Conservation (phyloP, 2,797 vertebrate species). For the Cirrhinus mrigala region DNA sequence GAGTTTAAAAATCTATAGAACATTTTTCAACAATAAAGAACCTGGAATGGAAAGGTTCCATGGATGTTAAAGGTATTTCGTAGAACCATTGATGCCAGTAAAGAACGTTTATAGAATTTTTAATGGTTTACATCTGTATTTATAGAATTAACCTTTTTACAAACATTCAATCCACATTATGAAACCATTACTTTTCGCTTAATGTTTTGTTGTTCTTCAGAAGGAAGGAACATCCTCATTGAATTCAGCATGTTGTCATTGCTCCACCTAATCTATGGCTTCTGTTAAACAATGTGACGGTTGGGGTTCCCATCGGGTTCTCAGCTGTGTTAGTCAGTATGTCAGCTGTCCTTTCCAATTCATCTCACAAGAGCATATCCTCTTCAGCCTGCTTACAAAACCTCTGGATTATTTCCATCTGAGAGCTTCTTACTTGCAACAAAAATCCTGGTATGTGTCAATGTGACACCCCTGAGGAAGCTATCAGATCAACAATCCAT, state of each 20-base stretch:
- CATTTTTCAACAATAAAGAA: neutral
- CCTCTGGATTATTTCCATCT: slow-evolving; percentile 57
- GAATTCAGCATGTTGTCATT: slow-evolving; percentile 36
- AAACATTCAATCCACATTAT: neutral
- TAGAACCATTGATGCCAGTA: neutral
- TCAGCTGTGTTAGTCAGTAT: slow-evolving; percentile 59
- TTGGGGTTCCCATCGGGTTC: slow-evolving; percentile 22
- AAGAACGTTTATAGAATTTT: too few relatives aligned
- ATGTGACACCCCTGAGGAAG: slow-evolving; percentile 59
- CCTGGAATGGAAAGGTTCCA: neutral
- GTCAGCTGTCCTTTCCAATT: slow-evolving; percentile 58
- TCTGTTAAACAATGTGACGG: slow-evolving; percentile 14
- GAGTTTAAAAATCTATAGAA: neutral
- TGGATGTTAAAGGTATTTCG: neutral
- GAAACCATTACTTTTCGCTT: neutral
- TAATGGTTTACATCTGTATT: neutral
- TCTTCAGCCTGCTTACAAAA: slow-evolving; percentile 55
- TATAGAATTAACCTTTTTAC: neutral
- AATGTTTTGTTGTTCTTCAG: neutral
- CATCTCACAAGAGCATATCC: slow-evolving; percentile 57
- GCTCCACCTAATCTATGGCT: slow-evolving; percentile 25
- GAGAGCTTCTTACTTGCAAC: slow-evolving; percentile 53
- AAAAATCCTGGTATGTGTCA: slow-evolving; percentile 63
- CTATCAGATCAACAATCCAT: slow-evolving; percentile 56
- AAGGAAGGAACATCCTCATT: neutral